Percentiles rank a stretch among this genome's conserved stretches.
Evolutionary conservation across 2,113 vertebrate genomes (phyloP).

Genomic region (Peromyscus maniculatus): DNA sequence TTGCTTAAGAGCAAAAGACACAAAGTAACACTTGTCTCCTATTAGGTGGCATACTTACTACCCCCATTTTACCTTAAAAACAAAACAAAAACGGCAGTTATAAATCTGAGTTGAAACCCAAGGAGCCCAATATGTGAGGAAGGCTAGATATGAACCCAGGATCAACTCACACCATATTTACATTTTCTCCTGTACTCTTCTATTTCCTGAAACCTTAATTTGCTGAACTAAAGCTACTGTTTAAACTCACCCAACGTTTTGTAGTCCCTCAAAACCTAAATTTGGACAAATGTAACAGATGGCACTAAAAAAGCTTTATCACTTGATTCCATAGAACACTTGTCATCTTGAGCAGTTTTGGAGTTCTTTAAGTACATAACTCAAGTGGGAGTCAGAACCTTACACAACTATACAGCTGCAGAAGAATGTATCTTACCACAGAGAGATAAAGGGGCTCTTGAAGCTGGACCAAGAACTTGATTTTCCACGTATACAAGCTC

Average conservation of each 20-base stretch:
- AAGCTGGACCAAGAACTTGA: slow-evolving; percentile 26
- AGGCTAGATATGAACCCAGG: slow-evolving; percentile 2
- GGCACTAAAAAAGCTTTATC: neutral
- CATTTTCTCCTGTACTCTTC: neutral
- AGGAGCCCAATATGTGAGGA: neutral
- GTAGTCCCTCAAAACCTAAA: slow-evolving; percentile 47
- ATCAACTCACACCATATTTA: neutral
- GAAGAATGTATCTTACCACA: slow-evolving; percentile 19
- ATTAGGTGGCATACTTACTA: neutral
- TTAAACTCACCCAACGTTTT: slow-evolving; percentile 34
- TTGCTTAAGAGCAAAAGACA: slow-evolving; percentile 32
- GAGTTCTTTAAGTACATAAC: neutral
- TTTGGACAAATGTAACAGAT: slow-evolving; percentile 31
- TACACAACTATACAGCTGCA: neutral
- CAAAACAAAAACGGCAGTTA: neutral
- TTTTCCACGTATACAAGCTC: slow-evolving; percentile 39
- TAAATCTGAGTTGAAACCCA: neutral
- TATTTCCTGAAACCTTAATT: slow-evolving; percentile 7
- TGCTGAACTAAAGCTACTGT: slow-evolving; percentile 13
- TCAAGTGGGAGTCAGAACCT: slow-evolving; percentile 19
- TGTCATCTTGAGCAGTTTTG: neutral
- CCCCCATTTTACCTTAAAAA: slow-evolving; percentile 37
- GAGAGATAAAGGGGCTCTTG: slow-evolving; percentile 8
- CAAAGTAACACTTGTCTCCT: slow-evolving; percentile 32
- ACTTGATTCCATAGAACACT: neutral